Evolutionary conservation across 2,888 invertebrate species (phyloP).

Genomic region (Malthinus flaveolus): DNA sequence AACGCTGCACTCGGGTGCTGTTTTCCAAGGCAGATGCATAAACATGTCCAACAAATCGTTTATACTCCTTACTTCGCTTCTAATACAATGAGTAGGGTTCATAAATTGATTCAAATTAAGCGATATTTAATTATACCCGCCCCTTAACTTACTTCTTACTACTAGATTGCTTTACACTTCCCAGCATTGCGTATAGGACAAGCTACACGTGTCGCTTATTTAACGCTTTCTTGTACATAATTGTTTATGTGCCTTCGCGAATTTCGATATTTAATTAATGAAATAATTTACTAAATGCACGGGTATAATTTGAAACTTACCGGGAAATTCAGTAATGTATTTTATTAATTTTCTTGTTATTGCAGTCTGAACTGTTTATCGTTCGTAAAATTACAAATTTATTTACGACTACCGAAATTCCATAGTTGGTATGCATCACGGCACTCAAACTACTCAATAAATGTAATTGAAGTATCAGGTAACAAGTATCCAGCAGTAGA

Average conservation of each 20-base stretch:
- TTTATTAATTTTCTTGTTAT: no score
- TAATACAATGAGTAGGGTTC: slow-evolving; percentile 29
- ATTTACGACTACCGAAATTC: no score
- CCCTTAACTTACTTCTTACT: slow-evolving; percentile 26
- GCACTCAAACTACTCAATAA: no score
- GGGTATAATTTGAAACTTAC: no score
- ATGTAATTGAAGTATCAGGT: no score
- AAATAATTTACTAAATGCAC: no score
- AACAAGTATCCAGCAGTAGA: no score
- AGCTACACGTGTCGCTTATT: slow-evolving; percentile 23
- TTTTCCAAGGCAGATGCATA: slow-evolving; percentile 32
- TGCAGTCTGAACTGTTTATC: no score
- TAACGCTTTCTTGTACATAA: not conserved
- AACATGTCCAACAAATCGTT: slow-evolving; percentile 34
- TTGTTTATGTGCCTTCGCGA: not conserved
- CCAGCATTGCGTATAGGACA: slow-evolving; percentile 18
- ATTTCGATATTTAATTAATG: no score
- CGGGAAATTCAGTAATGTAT: no score
- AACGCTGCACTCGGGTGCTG: slow-evolving; percentile 21
- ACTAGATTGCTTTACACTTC: slow-evolving; percentile 26
- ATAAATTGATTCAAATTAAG: slow-evolving; percentile 42
- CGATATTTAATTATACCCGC: slow-evolving; percentile 40
- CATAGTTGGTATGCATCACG: no score
- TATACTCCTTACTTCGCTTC: slow-evolving; percentile 31
- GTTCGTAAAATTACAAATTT: no score